A percentile compares a stretch with the other conserved stretches of the same genome.
These are phyloP conservation scores for Sphaerophoria rueppellii DNA, from an alignment of 2,888 invertebrate genomes.

Conservation along the genomic window DNA sequence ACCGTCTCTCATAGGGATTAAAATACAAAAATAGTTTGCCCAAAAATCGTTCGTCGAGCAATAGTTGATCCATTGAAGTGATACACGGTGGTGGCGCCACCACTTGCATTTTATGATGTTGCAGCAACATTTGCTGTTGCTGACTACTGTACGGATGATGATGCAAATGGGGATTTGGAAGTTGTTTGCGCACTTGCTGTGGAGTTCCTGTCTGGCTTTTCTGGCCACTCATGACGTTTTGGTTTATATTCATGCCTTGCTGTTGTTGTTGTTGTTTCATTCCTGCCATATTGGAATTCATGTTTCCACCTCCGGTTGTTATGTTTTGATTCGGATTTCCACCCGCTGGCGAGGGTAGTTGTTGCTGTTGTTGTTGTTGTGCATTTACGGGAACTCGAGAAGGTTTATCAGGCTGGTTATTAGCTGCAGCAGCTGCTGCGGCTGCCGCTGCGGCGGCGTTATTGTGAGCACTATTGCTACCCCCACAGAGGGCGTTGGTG, in stretches of 20 bases:
- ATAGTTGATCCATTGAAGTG: slow-evolving; percentile 88
- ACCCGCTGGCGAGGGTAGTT: slow-evolving; percentile 51
- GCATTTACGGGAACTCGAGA: slow-evolving; percentile 65
- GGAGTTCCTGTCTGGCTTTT: slow-evolving; percentile 80
- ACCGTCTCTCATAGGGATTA: slow-evolving; percentile 89
- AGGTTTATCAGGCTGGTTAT: slow-evolving; percentile 63
- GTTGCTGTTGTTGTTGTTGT: slow-evolving; percentile 55
- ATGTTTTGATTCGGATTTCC: slow-evolving; percentile 41
- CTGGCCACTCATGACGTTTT: slow-evolving; percentile 70
- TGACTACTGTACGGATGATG: slow-evolving; percentile 79
- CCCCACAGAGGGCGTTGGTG: slow-evolving; percentile 92
- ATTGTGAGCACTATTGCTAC: slow-evolving; percentile 81
- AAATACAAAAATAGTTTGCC: slow-evolving; percentile 93
- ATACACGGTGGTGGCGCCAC: slow-evolving; percentile 84
- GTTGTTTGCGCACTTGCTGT: slow-evolving; percentile 80
- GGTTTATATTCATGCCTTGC: slow-evolving; percentile 78
- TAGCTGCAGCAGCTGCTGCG: slow-evolving; percentile 68
- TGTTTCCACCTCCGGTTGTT: slow-evolving; percentile 37
- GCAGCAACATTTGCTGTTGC: slow-evolving; percentile 74
- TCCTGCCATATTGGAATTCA: slow-evolving; percentile 53
- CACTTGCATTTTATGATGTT: slow-evolving; percentile 74
- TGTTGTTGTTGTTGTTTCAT: slow-evolving; percentile 78
- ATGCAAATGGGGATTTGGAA: slow-evolving; percentile 81
- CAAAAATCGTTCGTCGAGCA: slow-evolving; percentile 93
- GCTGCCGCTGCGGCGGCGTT: slow-evolving; percentile 71